Evolutionary conservation across 2,888 invertebrate genomes (phyloP).

Genomic region (Volucella inflata): DNA sequence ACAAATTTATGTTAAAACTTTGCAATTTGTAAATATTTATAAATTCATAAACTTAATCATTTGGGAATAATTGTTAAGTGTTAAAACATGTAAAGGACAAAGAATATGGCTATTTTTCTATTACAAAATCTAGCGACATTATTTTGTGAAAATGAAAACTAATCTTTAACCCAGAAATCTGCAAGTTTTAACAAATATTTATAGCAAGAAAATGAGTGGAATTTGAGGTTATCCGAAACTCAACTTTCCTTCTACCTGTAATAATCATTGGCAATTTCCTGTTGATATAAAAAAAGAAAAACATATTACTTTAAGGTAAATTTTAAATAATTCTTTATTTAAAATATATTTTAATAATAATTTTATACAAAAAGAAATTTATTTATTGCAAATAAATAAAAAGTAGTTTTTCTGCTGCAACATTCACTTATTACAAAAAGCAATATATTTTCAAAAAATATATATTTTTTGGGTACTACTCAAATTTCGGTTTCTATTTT

Average conservation of each 20-base stretch:
- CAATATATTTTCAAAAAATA: neutral
- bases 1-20: too few species aligned
- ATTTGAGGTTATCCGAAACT: too few species aligned
- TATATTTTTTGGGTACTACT: neutral
- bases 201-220: too few species aligned
- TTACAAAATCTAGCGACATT: neutral
- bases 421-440: conserved; percentile 39
- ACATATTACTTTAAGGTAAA: neutral
- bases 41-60: too few species aligned
- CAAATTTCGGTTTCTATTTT: too few species aligned
- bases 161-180: neutral
- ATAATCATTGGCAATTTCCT: neutral
- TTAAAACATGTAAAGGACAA: too few species aligned
- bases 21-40: too few species aligned
- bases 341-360: conserved; percentile 37
- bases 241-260: too few species aligned
- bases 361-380: conserved; percentile 27
- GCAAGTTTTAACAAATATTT: too few species aligned
- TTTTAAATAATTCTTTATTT: conserved; percentile 60
- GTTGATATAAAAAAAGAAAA: neutral
- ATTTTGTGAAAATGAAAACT: neutral
- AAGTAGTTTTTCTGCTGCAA: conserved; percentile 48
- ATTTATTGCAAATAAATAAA: conserved; percentile 44
- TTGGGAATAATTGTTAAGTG: too few species aligned
- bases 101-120: too few species aligned